Conservation (phyloP, 2,888 invertebrate genomes). For the Leptopterna dolabrata region DNA sequence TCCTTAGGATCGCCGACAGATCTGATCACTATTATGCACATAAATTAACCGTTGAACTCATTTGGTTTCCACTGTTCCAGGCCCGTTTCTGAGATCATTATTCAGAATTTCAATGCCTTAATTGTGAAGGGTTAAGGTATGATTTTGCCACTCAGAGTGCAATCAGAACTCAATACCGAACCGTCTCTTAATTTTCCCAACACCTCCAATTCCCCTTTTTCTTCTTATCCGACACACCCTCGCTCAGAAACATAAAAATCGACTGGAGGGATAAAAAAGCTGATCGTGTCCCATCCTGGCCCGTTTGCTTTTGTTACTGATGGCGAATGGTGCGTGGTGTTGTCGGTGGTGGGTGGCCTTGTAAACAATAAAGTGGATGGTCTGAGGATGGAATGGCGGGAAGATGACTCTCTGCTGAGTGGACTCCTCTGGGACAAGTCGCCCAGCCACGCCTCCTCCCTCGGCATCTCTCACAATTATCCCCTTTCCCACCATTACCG, state of each 20-base stretch:
- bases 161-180: no score
- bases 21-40: no score
- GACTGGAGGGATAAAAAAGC: neutral
- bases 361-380: constrained; percentile 52
- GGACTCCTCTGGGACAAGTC: constrained; percentile 52
- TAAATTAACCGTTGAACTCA: no score
- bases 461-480: constrained; percentile 40
- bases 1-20: no score
- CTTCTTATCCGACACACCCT: neutral
- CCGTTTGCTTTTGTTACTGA: neutral
- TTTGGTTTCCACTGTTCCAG: no score
- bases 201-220: neutral
- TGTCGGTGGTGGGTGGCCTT: neutral
- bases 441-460: constrained; percentile 35
- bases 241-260: neutral
- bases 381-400: neutral
- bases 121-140: no score
- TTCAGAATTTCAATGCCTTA: no score
- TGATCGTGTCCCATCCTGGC: neutral
- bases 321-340: neutral
- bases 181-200: neutral
- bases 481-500: neutral
- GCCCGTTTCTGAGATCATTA: no score
- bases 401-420: constrained; percentile 45
- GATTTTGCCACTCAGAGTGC: no score